Base-by-base conservation (phyloP, 2,797 vertebrate species). In the Rachycentron canadum region DNA sequence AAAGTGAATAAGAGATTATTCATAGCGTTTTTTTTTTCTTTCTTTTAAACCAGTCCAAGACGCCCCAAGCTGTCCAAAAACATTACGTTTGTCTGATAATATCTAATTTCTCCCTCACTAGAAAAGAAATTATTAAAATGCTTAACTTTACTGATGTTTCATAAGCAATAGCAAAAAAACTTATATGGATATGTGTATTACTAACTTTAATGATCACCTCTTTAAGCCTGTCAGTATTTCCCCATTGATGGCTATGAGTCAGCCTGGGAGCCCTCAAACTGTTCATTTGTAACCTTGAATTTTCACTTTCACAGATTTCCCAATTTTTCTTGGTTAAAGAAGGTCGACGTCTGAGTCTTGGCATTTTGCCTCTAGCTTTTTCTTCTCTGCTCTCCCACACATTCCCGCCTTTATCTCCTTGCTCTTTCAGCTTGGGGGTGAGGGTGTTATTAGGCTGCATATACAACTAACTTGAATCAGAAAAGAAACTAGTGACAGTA, bases 261-360 rank as follows among this genome's bases (percentile, higher is more conserved):
- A 17, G 26, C 79, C 41, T 59, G 73, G 58, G 47, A 88, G 68
- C 28, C 59, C 40, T 81, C 59, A 36, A 56, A 49, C 56, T 64
- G 73, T 74, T 78, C 69, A 49, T 84, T 77, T 82, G 73, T 86
- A 87, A 85, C 90, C 89, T 93, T 94, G 91, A 89, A 85, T 89
- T 69, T 86, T 81, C 72, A 70, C 76, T 87, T 87, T 89, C 71
- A 65, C 83, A 78, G 86, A 87, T 81, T 87, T 84, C 67, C 32
- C 72, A 50, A 28, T 85, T 84, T 86, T 84, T 50, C 41, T 50
- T 41, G 43, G 69, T 61, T 76, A 60, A 68, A 73, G 79, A 79
- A 78, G 68, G 78, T 81, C 83, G 84, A 45, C 38, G 72, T 90
- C 86, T 92, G 83, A 91, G 85, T 92, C 89, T 94, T 93, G 92